Evolutionary conservation across 2,888 invertebrate species (phyloP).

Genomic region (Diadegma fenestrale): DNA sequence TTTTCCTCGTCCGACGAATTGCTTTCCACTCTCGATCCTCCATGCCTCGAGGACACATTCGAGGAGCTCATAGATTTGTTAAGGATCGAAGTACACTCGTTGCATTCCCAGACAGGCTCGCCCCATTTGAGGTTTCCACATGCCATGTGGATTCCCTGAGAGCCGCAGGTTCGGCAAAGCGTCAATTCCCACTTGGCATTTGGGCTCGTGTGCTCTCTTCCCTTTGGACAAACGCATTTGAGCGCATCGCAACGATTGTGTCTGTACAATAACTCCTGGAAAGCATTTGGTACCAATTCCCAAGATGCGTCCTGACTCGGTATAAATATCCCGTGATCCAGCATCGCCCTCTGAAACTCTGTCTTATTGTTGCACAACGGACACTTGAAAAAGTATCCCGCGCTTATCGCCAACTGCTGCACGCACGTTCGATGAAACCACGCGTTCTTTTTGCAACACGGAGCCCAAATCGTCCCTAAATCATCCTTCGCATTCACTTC

Average conservation of each 20-base stretch:
- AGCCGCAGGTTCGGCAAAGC: slow-evolving; percentile 86
- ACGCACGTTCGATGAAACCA: slow-evolving; percentile 92
- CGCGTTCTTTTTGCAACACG: slow-evolving; percentile 91
- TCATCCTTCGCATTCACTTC: slow-evolving; percentile 85
- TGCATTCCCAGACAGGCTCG: slow-evolving; percentile 85
- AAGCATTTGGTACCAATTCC: slow-evolving; percentile 92
- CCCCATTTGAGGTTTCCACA: slow-evolving; percentile 85
- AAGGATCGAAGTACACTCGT: slow-evolving; percentile 82
- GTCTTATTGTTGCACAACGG: slow-evolving; percentile 92
- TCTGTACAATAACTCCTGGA: slow-evolving; percentile 89
- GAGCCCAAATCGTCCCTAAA: slow-evolving; percentile 88
- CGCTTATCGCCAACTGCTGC: slow-evolving; percentile 90
- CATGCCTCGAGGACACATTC: not conserved
- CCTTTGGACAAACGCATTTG: slow-evolving; percentile 87
- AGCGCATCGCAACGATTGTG: slow-evolving; percentile 87
- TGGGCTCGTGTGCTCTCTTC: slow-evolving; percentile 85
- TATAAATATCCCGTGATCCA: slow-evolving; percentile 90
- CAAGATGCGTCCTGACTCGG: slow-evolving; percentile 95
- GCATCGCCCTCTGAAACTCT: slow-evolving; percentile 87
- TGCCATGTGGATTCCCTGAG: slow-evolving; percentile 86
- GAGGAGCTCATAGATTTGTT: slow-evolving; percentile 41
- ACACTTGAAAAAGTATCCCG: slow-evolving; percentile 94
- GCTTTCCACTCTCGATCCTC: not conserved
- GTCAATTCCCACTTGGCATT: slow-evolving; percentile 86
- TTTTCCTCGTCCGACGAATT: slow-evolving; percentile 48